phyloP scores from a whole-genome alignment of 2,113 vertebrate species.

The Genyomyrus donnyi region DNA sequence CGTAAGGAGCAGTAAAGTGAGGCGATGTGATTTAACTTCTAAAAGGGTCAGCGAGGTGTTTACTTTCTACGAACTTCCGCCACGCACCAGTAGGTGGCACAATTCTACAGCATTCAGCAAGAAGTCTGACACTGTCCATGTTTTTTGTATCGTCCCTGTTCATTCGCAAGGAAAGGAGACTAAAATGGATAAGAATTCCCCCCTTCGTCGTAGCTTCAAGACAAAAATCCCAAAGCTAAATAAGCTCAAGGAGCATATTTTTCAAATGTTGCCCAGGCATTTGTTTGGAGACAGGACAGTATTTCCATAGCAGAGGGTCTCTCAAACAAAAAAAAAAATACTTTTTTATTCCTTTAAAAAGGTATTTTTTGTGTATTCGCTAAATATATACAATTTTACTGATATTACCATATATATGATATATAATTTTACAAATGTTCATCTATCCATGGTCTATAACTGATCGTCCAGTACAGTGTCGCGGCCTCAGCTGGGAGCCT shows the following conservation, averaged over 20 bases:
- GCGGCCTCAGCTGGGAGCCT: neutral
- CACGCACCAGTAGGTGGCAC: conserved; percentile 15
- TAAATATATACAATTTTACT: neutral
- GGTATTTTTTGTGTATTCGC: neutral
- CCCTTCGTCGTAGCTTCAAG: neutral
- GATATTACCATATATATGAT: neutral
- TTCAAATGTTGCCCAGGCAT: neutral
- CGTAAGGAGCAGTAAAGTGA: neutral
- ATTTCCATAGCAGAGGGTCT: neutral
- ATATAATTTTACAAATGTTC: neutral
- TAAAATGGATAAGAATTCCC: neutral
- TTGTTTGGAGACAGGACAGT: neutral
- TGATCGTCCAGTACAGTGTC: neutral
- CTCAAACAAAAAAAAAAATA: neutral
- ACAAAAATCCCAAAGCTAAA: neutral
- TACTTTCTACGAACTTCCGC: neutral
- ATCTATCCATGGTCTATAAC: neutral
- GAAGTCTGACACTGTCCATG: neutral
- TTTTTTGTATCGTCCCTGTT: neutral
- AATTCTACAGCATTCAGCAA: conserved; percentile 12
- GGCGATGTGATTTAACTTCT: neutral
- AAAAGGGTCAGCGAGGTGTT: neutral
- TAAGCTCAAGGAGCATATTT: neutral
- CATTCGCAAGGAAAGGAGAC: neutral
- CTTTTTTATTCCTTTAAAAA: neutral